phyloP scores from a whole-genome alignment of 2,113 vertebrate species.

The Mirounga angustirostris region DNA sequence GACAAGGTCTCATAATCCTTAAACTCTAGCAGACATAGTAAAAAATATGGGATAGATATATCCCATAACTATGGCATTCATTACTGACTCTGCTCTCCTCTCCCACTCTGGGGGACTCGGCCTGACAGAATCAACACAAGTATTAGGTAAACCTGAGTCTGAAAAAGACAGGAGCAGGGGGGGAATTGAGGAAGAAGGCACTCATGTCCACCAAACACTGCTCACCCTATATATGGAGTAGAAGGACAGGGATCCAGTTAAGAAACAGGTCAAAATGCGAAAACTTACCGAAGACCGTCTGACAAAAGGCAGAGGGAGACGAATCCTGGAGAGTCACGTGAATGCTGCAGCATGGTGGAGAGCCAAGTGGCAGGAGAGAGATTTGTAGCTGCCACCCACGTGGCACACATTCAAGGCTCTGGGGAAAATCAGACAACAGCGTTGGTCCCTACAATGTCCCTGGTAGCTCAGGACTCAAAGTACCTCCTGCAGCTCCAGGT shows the following conservation, averaged over 20 bases:
- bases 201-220: not conserved
- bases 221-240: not conserved
- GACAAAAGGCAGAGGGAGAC: not conserved
- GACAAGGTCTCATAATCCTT: not conserved
- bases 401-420: not conserved
- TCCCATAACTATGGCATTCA: not conserved
- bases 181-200: not conserved
- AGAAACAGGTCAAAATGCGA: not conserved
- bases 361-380: not conserved
- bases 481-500: not conserved
- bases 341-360: too few relatives aligned
- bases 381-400: not conserved
- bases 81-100: not conserved
- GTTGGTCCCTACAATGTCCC: not conserved
- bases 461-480: not conserved
- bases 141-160: not conserved
- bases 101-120: not conserved
- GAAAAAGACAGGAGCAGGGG: not conserved
- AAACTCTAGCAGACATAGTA: not conserved
- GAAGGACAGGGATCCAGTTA: not conserved
- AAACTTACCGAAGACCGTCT: not conserved
- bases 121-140: not conserved
- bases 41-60: not conserved
- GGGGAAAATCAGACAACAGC: not conserved
- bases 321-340: not conserved